phyloP scores from a whole-genome alignment of 2,797 vertebrate genomes.

The Morelia viridis region DNA sequence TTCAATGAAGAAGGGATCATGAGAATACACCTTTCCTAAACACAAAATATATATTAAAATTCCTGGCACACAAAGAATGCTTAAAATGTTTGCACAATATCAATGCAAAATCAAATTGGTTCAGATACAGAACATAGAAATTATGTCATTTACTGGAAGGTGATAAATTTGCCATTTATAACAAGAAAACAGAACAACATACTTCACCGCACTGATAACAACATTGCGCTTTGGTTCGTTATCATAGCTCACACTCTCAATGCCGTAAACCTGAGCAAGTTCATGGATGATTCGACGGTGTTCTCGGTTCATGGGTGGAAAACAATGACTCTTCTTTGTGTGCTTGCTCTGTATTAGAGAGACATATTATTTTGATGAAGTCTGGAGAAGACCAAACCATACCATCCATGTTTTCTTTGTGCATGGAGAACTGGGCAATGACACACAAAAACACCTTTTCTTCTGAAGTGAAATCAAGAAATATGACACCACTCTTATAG shows the following conservation, averaged over 20 bases:
- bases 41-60: not conserved
- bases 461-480: not conserved
- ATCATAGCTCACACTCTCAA: slow-evolving; percentile 97
- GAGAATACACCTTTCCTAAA: not conserved
- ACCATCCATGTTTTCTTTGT: not conserved
- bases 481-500: not conserved
- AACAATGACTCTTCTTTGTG: slow-evolving; percentile 89
- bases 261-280: slow-evolving; percentile 88
- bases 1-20: not conserved
- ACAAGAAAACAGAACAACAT: slow-evolving; percentile 43
- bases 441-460: not conserved
- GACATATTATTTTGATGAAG: slow-evolving; percentile 7
- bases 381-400: not conserved
- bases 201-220: slow-evolving; percentile 90
- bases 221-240: slow-evolving; percentile 96
- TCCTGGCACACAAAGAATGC: not conserved
- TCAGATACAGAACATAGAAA: slow-evolving; percentile 15
- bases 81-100: slow-evolving; percentile 2
- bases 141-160: not conserved
- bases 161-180: slow-evolving; percentile 29
- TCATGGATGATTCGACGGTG: slow-evolving; percentile 94
- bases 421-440: not conserved
- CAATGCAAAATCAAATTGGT: slow-evolving; percentile 18
- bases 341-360: slow-evolving; percentile 84
- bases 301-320: slow-evolving; percentile 96